Conservation (phyloP, 2,797 vertebrate species). For the Coccyzus lansbergi region DNA sequence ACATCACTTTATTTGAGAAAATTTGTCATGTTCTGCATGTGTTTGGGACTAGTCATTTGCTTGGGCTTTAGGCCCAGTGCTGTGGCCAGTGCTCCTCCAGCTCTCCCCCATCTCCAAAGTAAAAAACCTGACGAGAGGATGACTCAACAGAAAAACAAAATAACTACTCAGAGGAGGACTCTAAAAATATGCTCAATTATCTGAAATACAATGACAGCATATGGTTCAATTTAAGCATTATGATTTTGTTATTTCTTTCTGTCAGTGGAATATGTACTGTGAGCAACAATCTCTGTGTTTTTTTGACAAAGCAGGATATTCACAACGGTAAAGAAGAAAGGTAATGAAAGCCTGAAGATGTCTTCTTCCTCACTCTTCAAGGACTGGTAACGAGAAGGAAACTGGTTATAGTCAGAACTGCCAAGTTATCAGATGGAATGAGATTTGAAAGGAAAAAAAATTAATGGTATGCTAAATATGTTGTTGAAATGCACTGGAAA, state of each 20-base stretch:
- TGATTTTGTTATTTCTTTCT: conserved; percentile 31
- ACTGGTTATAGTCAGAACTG: conserved; percentile 36
- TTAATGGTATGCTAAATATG: conserved; percentile 63
- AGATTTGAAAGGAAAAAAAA: conserved; percentile 38
- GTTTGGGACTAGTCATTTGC: not conserved
- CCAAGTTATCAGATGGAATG: conserved; percentile 60
- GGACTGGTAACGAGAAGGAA: conserved; percentile 36
- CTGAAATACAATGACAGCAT: not conserved
- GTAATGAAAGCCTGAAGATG: conserved; percentile 35
- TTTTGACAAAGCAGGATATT: conserved; percentile 56
- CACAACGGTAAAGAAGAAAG: conserved; percentile 27
- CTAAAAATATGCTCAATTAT: conserved; percentile 19
- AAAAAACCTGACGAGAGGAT: not conserved
- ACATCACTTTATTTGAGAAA: not conserved
- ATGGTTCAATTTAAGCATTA: conserved; percentile 2
- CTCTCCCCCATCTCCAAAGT: fast-evolving
- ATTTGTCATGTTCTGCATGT: not conserved
- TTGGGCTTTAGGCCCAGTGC: not conserved
- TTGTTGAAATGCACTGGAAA: conserved; percentile 49
- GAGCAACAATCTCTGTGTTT: not conserved
- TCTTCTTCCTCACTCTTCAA: conserved; percentile 8
- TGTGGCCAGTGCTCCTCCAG: not conserved
- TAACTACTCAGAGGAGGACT: not conserved
- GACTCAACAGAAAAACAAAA: conserved; percentile 1
- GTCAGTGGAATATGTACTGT: not conserved